Evolutionary conservation across 2,113 vertebrate genomes (phyloP).

Genomic region (Lipophrys pholis): DNA sequence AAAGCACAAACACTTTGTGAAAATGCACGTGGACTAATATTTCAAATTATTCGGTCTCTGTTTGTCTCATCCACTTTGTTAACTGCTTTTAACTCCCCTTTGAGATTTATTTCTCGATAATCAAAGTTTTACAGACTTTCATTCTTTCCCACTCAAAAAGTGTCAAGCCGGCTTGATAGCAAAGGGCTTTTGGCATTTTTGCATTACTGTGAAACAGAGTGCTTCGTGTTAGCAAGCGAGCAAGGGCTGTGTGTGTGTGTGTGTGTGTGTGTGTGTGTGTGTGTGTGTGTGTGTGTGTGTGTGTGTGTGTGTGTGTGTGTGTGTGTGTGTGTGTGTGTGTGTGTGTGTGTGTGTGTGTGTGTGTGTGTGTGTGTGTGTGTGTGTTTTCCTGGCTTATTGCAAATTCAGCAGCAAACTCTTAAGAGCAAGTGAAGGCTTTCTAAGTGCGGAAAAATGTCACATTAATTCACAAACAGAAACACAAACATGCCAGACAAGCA

Average conservation of each 20-base stretch:
- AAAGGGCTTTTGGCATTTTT: conserved; percentile 22
- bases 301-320: conserved; percentile 1
- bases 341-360: not conserved
- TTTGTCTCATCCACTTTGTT: not conserved
- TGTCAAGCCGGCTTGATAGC: conserved; percentile 20
- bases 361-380: not conserved
- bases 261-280: not conserved
- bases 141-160: conserved; percentile 1
- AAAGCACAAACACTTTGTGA: not conserved
- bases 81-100: not conserved
- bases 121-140: conserved; percentile 29
- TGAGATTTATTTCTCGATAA: conserved; percentile 9
- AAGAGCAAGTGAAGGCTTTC: conserved; percentile 21
- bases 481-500: not conserved
- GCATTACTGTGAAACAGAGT: conserved; percentile 1
- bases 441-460: conserved; percentile 38
- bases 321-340: too few species aligned
- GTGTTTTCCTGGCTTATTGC: conserved; percentile 8
- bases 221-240: not conserved
- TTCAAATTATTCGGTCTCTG: not conserved
- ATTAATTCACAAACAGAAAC: conserved; percentile 30
- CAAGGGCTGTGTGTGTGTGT: not conserved
- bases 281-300: not conserved
- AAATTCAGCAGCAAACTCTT: conserved; percentile 56
- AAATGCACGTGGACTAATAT: not conserved